These are phyloP conservation scores for Hippocampus kuda DNA, from an alignment of 2,797 vertebrate genomes.

Conservation along the genomic window DNA sequence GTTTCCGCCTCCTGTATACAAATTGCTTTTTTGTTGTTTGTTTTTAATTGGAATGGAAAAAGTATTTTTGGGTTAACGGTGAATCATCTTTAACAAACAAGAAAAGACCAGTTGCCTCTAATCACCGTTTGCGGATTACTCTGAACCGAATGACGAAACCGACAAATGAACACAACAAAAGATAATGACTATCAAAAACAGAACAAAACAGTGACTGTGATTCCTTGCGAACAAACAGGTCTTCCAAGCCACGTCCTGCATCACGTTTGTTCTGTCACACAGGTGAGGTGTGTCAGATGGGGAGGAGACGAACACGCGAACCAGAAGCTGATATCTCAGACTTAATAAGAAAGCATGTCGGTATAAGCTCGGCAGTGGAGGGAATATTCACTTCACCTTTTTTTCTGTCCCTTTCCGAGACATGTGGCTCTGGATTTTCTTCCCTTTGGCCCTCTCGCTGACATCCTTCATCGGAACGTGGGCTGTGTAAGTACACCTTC, in stretches of 20 bases:
- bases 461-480: slow-evolving; percentile 69
- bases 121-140: no score
- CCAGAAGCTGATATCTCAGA: not conserved
- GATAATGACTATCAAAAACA: not conserved
- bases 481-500: slow-evolving; percentile 64
- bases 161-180: not conserved
- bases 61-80: no score
- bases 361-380: slow-evolving; percentile 9
- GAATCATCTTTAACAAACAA: no score
- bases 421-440: slow-evolving; percentile 65
- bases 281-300: slow-evolving; percentile 48
- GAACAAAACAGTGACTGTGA: not conserved
- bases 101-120: no score
- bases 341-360: not conserved
- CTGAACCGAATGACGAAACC: no score
- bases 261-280: slow-evolving; percentile 26
- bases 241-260: slow-evolving; percentile 29
- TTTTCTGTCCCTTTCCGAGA: slow-evolving; percentile 22
- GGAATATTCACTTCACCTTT: not conserved
- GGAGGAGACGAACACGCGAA: slow-evolving; percentile 2
- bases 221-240: slow-evolving; percentile 42
- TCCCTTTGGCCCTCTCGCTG: slow-evolving; percentile 61
- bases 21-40: no score
- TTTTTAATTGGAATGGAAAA: no score
- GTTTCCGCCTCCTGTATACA: no score